phyloP scores from a whole-genome alignment of 2,797 vertebrate genomes.

The Fundulus diaphanus region DNA sequence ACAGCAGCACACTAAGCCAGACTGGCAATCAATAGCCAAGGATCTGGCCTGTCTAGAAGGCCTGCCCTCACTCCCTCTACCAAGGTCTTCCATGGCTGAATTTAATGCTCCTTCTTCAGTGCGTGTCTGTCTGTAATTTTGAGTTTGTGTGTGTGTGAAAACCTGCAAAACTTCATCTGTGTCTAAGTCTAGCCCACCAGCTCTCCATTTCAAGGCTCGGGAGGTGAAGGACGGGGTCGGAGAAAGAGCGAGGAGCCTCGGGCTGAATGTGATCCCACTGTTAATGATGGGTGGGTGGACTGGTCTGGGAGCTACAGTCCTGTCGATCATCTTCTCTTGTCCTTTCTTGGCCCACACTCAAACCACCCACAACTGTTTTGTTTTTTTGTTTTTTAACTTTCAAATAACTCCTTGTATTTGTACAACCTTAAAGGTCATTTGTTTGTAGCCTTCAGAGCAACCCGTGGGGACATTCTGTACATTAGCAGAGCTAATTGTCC shows the following conservation, averaged over 20 bases:
- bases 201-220: constrained; percentile 43
- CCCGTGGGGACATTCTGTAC: neutral
- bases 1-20: constrained; percentile 15
- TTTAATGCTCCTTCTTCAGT: constrained; percentile 35
- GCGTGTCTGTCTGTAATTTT: neutral
- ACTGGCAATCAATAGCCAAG: constrained; percentile 30
- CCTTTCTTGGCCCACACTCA: constrained; percentile 1
- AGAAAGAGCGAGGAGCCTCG: constrained; percentile 36
- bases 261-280: constrained; percentile 54
- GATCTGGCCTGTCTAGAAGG: constrained; percentile 33
- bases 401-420: neutral
- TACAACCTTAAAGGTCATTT: neutral
- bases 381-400: neutral
- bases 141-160: constrained; percentile 7
- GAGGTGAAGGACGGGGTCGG: constrained; percentile 66
- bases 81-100: constrained; percentile 38
- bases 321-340: constrained; percentile 28
- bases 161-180: constrained; percentile 16
- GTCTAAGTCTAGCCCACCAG: constrained; percentile 45
- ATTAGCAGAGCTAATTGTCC: neutral
- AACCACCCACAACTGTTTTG: neutral
- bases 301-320: constrained; percentile 35
- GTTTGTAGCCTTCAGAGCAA: neutral
- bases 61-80: constrained; percentile 16
- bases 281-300: constrained; percentile 41